A percentile compares a stretch with the other conserved stretches of the same genome.
phyloP scores from a whole-genome alignment of 2,113 vertebrate species.

The Calidris pugnax region DNA sequence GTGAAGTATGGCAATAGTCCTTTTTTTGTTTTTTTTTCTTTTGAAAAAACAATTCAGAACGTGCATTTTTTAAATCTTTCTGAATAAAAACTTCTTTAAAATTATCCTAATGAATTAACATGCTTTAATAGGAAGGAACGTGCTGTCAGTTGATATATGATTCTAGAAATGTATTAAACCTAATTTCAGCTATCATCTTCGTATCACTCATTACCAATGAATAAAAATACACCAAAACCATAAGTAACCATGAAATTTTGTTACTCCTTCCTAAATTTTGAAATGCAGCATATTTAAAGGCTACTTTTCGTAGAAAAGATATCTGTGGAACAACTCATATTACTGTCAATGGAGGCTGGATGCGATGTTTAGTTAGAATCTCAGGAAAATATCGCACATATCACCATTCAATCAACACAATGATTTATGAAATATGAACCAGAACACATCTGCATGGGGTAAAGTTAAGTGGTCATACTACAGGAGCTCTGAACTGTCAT shows the following conservation, averaged over 20 bases:
- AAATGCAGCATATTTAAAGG: constrained; percentile 45
- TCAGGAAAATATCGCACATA: constrained; percentile 64
- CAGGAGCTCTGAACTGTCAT: constrained; percentile 51
- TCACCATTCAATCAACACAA: constrained; percentile 65
- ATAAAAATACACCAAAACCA: background rate
- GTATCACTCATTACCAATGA: background rate
- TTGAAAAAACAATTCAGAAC: background rate
- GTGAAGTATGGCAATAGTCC: background rate
- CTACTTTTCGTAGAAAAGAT: constrained; percentile 42
- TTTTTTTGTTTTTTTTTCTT: background rate
- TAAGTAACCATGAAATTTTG: constrained; percentile 6
- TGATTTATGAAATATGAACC: constrained; percentile 72
- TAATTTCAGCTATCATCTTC: background rate
- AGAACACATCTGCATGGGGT: constrained; percentile 54
- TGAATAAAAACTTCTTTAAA: background rate
- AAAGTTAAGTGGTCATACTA: constrained; percentile 37
- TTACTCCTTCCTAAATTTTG: constrained; percentile 47
- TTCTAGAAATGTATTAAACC: background rate
- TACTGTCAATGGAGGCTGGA: background rate
- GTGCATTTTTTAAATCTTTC: background rate
- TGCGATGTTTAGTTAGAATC: constrained; percentile 46
- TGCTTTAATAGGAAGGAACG: background rate
- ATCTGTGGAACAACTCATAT: background rate
- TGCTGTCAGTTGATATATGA: background rate
- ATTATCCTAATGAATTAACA: background rate